These are phyloP conservation scores for Napeogenes inachia DNA, from an alignment of 2,888 invertebrate species.

Conservation along the genomic window DNA sequence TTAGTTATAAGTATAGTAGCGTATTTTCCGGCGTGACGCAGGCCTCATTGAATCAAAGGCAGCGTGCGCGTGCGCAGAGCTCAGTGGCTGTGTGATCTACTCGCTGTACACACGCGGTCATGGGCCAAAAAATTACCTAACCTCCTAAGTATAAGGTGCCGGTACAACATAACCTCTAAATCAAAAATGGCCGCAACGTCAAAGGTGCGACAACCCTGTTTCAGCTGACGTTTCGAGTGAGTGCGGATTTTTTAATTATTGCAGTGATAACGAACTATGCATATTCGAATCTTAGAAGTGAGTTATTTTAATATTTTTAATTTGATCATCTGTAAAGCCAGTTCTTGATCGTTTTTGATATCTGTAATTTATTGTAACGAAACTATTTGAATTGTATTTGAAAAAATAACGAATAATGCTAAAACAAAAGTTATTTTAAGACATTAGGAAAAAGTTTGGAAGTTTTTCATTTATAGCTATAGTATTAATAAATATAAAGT, in stretches of 20 bases:
- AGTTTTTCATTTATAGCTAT: neutral
- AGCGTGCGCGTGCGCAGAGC: slow-evolving; percentile 56
- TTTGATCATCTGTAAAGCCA: neutral
- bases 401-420: too few relatives aligned
- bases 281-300: slow-evolving; percentile 48
- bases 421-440: too few relatives aligned
- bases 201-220: slow-evolving; percentile 48
- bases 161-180: slow-evolving; percentile 51
- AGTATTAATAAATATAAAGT: neutral
- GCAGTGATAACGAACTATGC: slow-evolving; percentile 53
- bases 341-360: neutral
- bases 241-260: slow-evolving; percentile 60
- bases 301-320: slow-evolving; percentile 39
- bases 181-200: slow-evolving; percentile 51
- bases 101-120: slow-evolving; percentile 68
- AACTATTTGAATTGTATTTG: too few relatives aligned
- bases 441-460: too few relatives aligned
- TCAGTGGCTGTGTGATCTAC: slow-evolving; percentile 74
- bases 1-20: slow-evolving; percentile 60
- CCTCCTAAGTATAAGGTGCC: slow-evolving; percentile 35
- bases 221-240: slow-evolving; percentile 57
- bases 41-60: slow-evolving; percentile 65
- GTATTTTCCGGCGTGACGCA: slow-evolving; percentile 75
- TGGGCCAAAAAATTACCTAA: slow-evolving; percentile 46
- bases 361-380: too few relatives aligned